These are phyloP conservation scores for Vidua chalybeata DNA, from an alignment of 2,113 vertebrate genomes.

Conservation along the genomic window DNA sequence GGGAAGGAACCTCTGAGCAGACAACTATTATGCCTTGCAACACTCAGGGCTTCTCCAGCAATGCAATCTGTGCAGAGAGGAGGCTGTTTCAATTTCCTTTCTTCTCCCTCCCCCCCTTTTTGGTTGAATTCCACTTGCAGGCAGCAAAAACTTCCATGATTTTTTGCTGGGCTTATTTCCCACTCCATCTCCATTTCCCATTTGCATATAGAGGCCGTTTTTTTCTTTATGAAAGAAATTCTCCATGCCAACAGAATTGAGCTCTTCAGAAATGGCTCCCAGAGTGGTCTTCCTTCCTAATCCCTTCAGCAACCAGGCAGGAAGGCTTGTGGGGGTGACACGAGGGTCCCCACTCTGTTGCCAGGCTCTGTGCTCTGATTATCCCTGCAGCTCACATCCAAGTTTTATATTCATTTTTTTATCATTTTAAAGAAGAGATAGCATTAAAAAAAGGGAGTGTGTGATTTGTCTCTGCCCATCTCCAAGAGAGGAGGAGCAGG, in stretches of 20 bases:
- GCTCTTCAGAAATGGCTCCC: not conserved
- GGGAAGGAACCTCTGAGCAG: slow-evolving; percentile 32
- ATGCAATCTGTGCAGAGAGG: not conserved
- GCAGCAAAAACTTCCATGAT: not conserved
- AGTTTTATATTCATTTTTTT: not conserved
- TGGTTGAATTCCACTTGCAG: not conserved
- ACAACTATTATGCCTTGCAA: not conserved
- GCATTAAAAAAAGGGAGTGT: not conserved
- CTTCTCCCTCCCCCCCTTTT: not conserved
- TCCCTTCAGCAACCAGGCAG: not conserved
- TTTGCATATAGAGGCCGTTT: not conserved
- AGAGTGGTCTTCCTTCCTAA: not conserved
- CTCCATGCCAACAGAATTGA: not conserved
- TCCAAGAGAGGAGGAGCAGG: not conserved
- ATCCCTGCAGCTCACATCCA: not conserved
- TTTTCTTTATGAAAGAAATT: not conserved
- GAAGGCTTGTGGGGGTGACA: not conserved
- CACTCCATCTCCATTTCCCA: not conserved
- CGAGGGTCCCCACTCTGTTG: accelerated
- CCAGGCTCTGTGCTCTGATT: not conserved
- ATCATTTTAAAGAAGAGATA: not conserved
- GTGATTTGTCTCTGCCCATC: not conserved
- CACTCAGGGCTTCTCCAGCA: not conserved
- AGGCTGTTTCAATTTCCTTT: not conserved
- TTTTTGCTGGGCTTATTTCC: slow-evolving; percentile 13